Conservation (phyloP, 2,888 invertebrate species). For the Lithodes maja region DNA sequence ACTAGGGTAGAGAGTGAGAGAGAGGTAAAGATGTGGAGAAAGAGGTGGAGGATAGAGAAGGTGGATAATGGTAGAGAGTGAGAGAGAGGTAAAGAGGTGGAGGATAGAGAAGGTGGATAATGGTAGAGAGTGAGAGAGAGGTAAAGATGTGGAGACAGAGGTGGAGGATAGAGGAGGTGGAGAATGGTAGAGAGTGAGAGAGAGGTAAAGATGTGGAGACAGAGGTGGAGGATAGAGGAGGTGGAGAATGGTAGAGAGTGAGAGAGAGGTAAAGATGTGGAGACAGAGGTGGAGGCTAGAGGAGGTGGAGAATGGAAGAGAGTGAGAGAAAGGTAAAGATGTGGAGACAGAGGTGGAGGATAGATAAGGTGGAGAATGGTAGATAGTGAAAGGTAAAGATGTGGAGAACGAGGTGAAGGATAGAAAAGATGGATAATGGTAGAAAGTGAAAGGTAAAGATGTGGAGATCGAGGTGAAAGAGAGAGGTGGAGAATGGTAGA, state of each 20-base stretch:
- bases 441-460: neutral
- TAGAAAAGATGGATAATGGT: neutral
- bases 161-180: too few species aligned
- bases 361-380: neutral
- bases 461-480: neutral
- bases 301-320: neutral
- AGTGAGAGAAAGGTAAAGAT: conserved; percentile 16
- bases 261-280: neutral
- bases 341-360: conserved; percentile 17
- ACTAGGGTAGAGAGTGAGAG: too few species aligned
- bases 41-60: too few species aligned
- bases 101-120: too few species aligned
- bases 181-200: too few species aligned
- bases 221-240: neutral
- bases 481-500: too few species aligned
- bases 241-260: neutral
- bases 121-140: too few species aligned
- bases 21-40: too few species aligned
- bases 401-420: neutral
- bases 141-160: too few species aligned
- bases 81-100: too few species aligned
- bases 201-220: too few species aligned
- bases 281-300: neutral
- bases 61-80: too few species aligned
- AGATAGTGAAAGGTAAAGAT: neutral